Conservation (phyloP, 1,140 invertebrate genomes). For the Chlorops oryzae region DNA sequence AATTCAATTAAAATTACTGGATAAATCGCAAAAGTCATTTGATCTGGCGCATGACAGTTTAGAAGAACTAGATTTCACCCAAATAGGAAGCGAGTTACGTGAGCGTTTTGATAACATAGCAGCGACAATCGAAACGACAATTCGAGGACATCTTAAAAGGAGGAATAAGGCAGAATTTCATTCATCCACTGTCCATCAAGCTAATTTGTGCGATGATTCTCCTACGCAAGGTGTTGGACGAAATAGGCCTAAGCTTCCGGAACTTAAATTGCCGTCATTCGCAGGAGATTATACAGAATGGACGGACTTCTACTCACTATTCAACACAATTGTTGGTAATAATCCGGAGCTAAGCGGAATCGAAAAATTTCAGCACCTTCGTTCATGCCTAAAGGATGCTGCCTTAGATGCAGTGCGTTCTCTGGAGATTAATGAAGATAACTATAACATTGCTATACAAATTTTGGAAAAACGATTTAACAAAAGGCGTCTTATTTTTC, state of each 20-base stretch:
- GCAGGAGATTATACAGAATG: slow-evolving; percentile 5
- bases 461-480: slow-evolving; percentile 7
- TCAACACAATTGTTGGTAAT: slow-evolving; percentile 1
- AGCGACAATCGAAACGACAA: neutral
- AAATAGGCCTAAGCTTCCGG: slow-evolving; percentile 1
- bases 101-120: neutral
- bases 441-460: slow-evolving; percentile 1
- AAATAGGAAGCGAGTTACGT: neutral
- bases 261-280: slow-evolving; percentile 2
- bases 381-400: neutral
- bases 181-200: neutral
- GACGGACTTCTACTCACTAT: slow-evolving; percentile 4
- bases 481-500: slow-evolving; percentile 9
- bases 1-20: neutral
- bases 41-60: neutral
- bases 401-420: slow-evolving; percentile 5
- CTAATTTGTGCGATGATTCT: neutral
- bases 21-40: neutral
- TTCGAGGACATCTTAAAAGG: neutral
- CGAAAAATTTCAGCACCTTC: slow-evolving; percentile 4
- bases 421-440: neutral
- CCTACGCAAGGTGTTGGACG: too few species aligned
- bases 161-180: neutral
- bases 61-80: neutral
- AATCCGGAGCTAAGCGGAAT: slow-evolving; percentile 3